Conservation (phyloP, 2,797 vertebrate species). For the Pampus argenteus region DNA sequence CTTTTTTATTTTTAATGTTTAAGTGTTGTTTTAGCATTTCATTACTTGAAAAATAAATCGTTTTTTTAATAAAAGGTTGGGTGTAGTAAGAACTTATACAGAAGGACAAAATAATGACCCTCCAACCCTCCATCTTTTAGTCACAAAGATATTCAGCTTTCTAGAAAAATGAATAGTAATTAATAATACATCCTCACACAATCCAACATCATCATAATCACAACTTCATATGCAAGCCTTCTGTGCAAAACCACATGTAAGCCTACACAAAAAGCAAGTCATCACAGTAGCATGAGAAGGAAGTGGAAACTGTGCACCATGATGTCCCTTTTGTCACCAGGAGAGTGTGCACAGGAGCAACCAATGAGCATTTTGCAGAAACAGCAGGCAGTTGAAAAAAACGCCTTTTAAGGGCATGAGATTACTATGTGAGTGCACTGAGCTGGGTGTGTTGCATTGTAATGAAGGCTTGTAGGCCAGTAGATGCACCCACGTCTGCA, state of each 20-base stretch:
- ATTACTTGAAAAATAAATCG: neutral
- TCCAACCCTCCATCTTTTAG: too few species aligned
- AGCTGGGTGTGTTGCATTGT: constrained; percentile 78
- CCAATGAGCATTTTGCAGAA: constrained; percentile 23
- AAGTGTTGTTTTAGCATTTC: neutral
- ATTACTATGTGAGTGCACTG: constrained; percentile 51
- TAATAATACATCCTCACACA: too few species aligned
- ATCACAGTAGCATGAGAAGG: neutral
- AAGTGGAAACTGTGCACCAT: neutral
- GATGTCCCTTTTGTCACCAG: constrained; percentile 42
- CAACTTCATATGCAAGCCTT: neutral
- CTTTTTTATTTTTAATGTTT: too few species aligned
- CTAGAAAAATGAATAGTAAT: neutral
- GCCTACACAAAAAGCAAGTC: neutral
- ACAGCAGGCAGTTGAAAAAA: constrained; percentile 69
- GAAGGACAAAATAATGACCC: too few species aligned
- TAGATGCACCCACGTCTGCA: constrained; percentile 23
- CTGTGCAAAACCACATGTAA: neutral
- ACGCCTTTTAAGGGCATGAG: constrained; percentile 87
- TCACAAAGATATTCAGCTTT: neutral
- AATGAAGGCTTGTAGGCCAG: constrained; percentile 47
- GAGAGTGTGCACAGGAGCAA: constrained; percentile 61
- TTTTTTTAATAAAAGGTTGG: neutral
- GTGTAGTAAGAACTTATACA: too few species aligned
- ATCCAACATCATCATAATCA: too few species aligned